Conservation (phyloP, 2,888 invertebrate genomes). For the Acleris holmiana region DNA sequence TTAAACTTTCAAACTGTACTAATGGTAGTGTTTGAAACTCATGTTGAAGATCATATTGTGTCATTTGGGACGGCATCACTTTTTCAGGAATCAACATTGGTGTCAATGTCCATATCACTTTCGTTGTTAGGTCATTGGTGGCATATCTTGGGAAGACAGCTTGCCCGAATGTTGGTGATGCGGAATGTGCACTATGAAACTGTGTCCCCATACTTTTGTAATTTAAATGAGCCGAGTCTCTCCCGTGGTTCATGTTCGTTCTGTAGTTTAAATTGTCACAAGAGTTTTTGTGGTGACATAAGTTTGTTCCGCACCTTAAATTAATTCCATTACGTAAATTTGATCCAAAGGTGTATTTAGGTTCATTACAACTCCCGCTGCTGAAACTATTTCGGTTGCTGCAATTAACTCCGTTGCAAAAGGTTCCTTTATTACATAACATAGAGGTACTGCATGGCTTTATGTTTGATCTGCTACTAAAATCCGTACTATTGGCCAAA, state of each 20-base stretch:
- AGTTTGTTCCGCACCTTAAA: background rate
- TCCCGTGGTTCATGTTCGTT: too few species aligned
- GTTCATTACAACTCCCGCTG: background rate
- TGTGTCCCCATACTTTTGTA: background rate
- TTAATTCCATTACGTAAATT: background rate
- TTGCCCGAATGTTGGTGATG: conserved; percentile 49
- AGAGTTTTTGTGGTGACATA: too few species aligned
- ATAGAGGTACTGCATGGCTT: background rate
- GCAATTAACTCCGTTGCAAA: background rate
- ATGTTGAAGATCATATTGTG: conserved; percentile 32
- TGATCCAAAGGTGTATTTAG: background rate
- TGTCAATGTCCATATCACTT: conserved; percentile 46
- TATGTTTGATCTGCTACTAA: background rate
- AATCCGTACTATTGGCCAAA: conserved; percentile 7
- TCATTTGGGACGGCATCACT: background rate
- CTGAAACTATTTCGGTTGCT: background rate
- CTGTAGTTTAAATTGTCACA: too few species aligned
- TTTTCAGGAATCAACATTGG: conserved; percentile 36
- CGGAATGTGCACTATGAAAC: background rate
- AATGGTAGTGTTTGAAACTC: conserved; percentile 39
- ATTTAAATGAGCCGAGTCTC: too few species aligned
- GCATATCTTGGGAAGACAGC: conserved; percentile 48
- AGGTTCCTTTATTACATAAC: too few species aligned
- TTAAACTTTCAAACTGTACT: conserved; percentile 43
- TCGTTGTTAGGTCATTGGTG: conserved; percentile 37